These are phyloP conservation scores for Agapornis canus DNA, from an alignment of 2,797 vertebrate species.

Conservation along the genomic window DNA sequence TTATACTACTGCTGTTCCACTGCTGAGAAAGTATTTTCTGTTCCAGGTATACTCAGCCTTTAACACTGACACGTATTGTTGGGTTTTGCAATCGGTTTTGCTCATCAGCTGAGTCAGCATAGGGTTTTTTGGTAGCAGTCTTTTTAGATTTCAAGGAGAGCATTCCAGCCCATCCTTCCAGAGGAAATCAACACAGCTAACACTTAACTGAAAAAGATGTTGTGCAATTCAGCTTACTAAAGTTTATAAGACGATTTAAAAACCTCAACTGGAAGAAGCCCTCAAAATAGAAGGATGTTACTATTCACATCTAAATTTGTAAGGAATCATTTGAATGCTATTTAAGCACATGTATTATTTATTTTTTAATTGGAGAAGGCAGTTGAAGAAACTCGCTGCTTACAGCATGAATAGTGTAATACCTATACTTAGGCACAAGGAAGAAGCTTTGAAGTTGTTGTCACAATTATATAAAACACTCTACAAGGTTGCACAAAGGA, in stretches of 20 bases:
- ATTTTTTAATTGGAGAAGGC: neutral
- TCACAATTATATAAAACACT: neutral
- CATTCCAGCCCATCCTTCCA: neutral
- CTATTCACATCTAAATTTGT: neutral
- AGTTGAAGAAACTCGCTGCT: neutral
- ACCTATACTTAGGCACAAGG: neutral
- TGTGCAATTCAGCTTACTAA: neutral
- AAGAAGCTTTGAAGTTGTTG: conserved; percentile 12
- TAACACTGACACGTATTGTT: rapidly evolving
- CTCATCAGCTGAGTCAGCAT: neutral
- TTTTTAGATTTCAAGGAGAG: neutral
- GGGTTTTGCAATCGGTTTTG: neutral
- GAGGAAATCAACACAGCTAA: neutral
- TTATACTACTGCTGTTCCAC: neutral
- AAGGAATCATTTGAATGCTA: neutral
- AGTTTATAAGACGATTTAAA: neutral
- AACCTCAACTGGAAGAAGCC: neutral
- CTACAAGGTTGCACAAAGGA: neutral
- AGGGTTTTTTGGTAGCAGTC: neutral
- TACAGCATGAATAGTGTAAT: neutral
- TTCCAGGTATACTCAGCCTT: neutral
- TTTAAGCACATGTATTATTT: neutral
- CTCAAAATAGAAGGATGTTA: neutral
- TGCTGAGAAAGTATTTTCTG: neutral
- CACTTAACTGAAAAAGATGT: neutral